Conservation (phyloP, 1,140 invertebrate genomes). For the Lutraria rhynchaena region DNA sequence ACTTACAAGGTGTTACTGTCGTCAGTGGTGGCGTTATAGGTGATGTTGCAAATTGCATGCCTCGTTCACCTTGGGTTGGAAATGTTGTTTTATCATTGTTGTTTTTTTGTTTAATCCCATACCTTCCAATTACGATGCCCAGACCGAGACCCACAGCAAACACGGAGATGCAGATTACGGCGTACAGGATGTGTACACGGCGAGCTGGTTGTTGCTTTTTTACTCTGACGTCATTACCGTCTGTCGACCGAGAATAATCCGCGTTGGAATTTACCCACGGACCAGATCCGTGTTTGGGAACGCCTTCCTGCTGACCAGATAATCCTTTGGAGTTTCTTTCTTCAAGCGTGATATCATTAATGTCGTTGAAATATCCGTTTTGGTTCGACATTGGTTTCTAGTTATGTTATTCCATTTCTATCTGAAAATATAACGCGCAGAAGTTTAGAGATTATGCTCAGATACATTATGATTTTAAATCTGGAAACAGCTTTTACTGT, state of each 20-base stretch:
- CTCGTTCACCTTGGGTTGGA: no score
- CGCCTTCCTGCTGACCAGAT: no score
- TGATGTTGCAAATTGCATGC: no score
- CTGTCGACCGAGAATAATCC: neutral
- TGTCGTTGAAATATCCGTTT: neutral
- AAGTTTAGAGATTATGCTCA: no score
- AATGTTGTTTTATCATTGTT: no score
- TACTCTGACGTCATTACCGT: neutral
- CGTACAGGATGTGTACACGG: neutral
- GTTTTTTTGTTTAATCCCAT: neutral
- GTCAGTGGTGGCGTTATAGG: no score
- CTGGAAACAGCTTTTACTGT: no score
- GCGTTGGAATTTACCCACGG: constrained; percentile 8
- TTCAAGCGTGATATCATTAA: neutral
- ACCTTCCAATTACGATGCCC: constrained; percentile 26
- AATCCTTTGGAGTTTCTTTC: neutral
- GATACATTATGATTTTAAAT: no score
- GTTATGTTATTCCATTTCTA: no score
- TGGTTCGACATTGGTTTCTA: neutral
- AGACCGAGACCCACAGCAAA: constrained; percentile 20
- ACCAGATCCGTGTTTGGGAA: neutral
- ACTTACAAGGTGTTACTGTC: neutral
- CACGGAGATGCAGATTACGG: neutral
- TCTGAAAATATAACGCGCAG: no score
- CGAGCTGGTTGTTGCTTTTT: neutral